Evolutionary conservation across 2,797 vertebrate genomes (phyloP).

Genomic region (Arctocebus calabarensis): DNA sequence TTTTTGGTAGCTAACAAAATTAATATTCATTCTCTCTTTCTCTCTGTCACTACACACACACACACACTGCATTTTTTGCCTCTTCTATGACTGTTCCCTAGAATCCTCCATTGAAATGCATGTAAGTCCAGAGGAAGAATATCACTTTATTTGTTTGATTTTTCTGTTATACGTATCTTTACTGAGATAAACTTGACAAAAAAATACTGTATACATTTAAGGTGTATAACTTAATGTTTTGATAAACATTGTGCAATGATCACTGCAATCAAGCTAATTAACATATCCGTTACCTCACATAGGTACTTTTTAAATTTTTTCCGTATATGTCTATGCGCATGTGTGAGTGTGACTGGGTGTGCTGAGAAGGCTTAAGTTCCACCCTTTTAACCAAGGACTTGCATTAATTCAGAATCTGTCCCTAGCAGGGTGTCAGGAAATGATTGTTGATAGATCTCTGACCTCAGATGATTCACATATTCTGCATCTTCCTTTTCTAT

Average conservation of each 20-base stretch:
- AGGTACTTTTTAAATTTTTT: not conserved
- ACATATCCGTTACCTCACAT: not conserved
- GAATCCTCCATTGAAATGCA: not conserved
- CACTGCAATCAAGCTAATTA: not conserved
- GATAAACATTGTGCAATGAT: not conserved
- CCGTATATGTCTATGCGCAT: not conserved
- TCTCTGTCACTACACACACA: not conserved
- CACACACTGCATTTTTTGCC: not conserved
- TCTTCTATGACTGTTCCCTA: not conserved
- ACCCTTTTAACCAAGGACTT: not conserved
- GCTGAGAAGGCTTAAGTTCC: not conserved
- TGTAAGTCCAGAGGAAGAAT: not conserved
- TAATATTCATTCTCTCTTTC: not conserved
- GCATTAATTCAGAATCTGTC: not conserved
- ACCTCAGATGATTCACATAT: not conserved
- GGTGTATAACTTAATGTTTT: not conserved
- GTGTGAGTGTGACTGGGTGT: too few relatives aligned
- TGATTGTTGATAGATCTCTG: not conserved
- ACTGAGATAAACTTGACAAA: not conserved
- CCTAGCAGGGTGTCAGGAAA: not conserved
- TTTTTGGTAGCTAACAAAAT: constrained; percentile 44
- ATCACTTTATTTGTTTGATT: not conserved
- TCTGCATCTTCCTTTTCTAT: not conserved
- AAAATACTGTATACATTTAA: not conserved
- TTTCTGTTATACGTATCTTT: not conserved